These are phyloP conservation scores for Aurelia aurita complex sp. Pacific DNA, from an alignment of 30 jellyfish, hydroid and myxozoan species.

Conservation along the genomic window DNA sequence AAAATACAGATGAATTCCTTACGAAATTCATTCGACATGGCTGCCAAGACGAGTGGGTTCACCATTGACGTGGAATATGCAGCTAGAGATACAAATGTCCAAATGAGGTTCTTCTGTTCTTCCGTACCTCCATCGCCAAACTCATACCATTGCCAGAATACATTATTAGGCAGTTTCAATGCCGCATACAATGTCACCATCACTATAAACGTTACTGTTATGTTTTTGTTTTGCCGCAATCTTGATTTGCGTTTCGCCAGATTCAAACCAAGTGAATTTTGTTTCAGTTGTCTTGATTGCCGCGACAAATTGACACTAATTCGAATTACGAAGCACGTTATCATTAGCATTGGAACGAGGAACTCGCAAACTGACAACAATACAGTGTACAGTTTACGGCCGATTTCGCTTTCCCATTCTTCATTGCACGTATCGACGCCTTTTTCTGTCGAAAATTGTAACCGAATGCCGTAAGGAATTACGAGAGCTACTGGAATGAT, in stretches of 20 bases:
- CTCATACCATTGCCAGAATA: conserved; percentile 74
- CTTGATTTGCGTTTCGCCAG: conserved; percentile 35
- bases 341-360: conserved; percentile 58
- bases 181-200: conserved; percentile 62
- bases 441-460: conserved; percentile 5
- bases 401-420: conserved; percentile 45
- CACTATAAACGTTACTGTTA: conserved; percentile 58
- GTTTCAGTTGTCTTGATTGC: conserved; percentile 34
- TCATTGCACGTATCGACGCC: conserved; percentile 41
- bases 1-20: conserved; percentile 40
- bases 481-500: conserved; percentile 64
- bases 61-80: conserved; percentile 73
- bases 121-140: conserved; percentile 45
- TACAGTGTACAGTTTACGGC: conserved; percentile 55
- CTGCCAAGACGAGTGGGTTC: conserved; percentile 68
- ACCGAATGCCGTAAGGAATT: conserved; percentile 69
- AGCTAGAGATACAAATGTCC: conserved; percentile 72
- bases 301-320: conserved; percentile 44
- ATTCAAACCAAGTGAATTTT: conserved; percentile 54
- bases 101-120: conserved; percentile 32
- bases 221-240: conserved; percentile 33
- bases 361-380: conserved; percentile 46
- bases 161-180: conserved; percentile 72
- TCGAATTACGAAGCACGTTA: conserved; percentile 35
- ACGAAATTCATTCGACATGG: conserved; percentile 65